Evolutionary conservation across 2,888 invertebrate genomes (phyloP).

Genomic region (Pimpla rufipes): DNA sequence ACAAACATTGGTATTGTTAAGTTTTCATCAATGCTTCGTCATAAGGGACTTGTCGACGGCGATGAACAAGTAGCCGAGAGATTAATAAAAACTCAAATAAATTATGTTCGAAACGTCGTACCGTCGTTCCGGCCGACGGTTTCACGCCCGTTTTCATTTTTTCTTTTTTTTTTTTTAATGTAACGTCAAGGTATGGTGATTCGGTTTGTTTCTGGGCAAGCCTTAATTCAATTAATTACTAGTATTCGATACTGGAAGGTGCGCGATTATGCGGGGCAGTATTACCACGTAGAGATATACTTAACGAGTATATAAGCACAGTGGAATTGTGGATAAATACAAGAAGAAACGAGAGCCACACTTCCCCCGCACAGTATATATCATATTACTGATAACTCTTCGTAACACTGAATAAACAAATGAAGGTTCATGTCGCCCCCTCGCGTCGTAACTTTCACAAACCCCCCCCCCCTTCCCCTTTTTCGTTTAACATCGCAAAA

Average conservation of each 20-base stretch:
- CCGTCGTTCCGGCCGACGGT: slow-evolving; percentile 72
- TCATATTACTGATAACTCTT: slow-evolving; percentile 53
- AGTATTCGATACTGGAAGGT: slow-evolving; percentile 65
- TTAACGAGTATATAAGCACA: slow-evolving; percentile 75
- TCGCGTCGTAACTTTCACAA: too few species aligned
- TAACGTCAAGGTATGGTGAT: slow-evolving; percentile 30
- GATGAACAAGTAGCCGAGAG: slow-evolving; percentile 1
- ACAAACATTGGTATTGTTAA: slow-evolving; percentile 16
- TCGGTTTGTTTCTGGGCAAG: slow-evolving; percentile 24
- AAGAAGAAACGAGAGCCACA: slow-evolving; percentile 59
- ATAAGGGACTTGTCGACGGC: slow-evolving; percentile 2
- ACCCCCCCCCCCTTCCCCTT: too few species aligned
- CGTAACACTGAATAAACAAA: slow-evolving; percentile 59
- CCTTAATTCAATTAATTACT: slow-evolving; percentile 51
- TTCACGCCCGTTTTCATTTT: slow-evolving; percentile 25
- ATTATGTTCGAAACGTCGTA: slow-evolving; percentile 10
- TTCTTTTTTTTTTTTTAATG: slow-evolving; percentile 33
- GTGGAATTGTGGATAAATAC: slow-evolving; percentile 70
- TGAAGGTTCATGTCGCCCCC: too few species aligned
- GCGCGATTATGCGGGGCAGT: slow-evolving; percentile 69
- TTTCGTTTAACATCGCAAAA: slow-evolving; percentile 50
- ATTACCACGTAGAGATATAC: slow-evolving; percentile 69
- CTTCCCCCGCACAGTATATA: slow-evolving; percentile 43
- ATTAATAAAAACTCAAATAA: background rate
- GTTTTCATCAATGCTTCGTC: slow-evolving; percentile 14